These are phyloP conservation scores for Lindbergichthys nudifrons DNA, from an alignment of 2,797 vertebrate species.

Conservation along the genomic window DNA sequence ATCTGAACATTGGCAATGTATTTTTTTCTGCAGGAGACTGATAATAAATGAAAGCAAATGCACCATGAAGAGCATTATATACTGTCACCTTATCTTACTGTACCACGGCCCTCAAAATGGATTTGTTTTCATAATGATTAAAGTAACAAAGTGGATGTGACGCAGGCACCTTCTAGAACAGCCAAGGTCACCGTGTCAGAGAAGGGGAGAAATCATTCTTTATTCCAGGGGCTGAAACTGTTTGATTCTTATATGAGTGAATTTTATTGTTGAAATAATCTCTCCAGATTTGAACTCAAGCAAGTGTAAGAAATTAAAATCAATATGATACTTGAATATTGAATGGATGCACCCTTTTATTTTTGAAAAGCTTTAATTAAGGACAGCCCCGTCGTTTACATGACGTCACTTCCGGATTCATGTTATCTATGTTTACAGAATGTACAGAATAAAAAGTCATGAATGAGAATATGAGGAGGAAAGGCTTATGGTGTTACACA, in stretches of 20 bases:
- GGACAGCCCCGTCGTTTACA: no score
- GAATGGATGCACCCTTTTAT: no score
- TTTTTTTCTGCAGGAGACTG: not conserved
- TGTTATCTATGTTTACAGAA: no score
- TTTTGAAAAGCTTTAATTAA: no score
- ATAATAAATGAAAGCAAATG: constrained; percentile 7
- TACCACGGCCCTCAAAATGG: not conserved
- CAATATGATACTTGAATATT: not conserved
- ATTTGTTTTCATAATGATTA: constrained; percentile 26
- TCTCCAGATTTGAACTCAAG: not conserved
- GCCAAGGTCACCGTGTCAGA: constrained; percentile 15
- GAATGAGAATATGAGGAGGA: no score
- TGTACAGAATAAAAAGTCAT: no score
- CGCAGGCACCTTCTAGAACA: not conserved
- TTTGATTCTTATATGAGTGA: not conserved
- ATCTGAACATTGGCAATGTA: no score
- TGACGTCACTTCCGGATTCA: no score
- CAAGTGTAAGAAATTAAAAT: not conserved
- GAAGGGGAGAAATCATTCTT: constrained; percentile 6
- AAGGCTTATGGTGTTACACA: no score
- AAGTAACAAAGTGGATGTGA: constrained; percentile 16
- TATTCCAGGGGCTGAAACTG: not conserved
- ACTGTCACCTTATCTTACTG: constrained; percentile 26
- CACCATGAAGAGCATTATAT: constrained; percentile 3
- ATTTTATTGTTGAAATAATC: constrained; percentile 20